These are phyloP conservation scores for Mirza zaza DNA, from an alignment of 2,113 vertebrate species.

Conservation along the genomic window DNA sequence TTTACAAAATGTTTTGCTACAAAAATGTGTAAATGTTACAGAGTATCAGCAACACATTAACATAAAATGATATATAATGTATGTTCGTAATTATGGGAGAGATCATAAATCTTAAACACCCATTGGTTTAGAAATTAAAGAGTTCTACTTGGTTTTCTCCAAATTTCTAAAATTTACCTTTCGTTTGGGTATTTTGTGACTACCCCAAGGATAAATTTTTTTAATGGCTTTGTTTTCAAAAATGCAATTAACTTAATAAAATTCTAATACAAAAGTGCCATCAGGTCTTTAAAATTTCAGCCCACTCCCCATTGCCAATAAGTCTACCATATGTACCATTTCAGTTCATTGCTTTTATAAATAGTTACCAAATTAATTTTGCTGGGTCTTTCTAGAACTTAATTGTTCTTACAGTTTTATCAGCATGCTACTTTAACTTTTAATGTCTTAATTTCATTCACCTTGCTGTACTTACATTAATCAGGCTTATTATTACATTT, in stretches of 20 bases:
- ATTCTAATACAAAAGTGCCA: conserved; percentile 65
- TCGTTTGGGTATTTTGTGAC: conserved; percentile 66
- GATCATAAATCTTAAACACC: conserved; percentile 77
- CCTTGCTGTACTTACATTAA: conserved; percentile 40
- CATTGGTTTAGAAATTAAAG: conserved; percentile 77
- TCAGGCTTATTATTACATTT: conserved; percentile 19
- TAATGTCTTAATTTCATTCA: conserved; percentile 53
- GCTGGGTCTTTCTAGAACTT: conserved; percentile 38
- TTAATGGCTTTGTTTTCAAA: conserved; percentile 73
- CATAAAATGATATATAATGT: conserved; percentile 71
- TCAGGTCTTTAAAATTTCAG: conserved; percentile 65
- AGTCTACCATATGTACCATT: conserved; percentile 47
- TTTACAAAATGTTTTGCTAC: conserved; percentile 54
- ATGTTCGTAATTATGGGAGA: conserved; percentile 71
- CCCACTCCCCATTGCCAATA: conserved; percentile 23
- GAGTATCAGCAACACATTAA: conserved; percentile 60
- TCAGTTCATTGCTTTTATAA: conserved; percentile 65
- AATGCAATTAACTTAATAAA: conserved; percentile 77
- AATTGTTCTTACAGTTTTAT: conserved; percentile 58
- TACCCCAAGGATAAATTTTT: conserved; percentile 75
- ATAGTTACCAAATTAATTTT: conserved; percentile 61
- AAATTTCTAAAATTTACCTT: conserved; percentile 76
- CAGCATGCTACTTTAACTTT: conserved; percentile 59
- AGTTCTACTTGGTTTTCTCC: conserved; percentile 74
- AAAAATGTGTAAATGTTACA: conserved; percentile 49